Evolutionary conservation across 2,888 invertebrate species (phyloP).

Genomic region (Synanthedon vespiformis): DNA sequence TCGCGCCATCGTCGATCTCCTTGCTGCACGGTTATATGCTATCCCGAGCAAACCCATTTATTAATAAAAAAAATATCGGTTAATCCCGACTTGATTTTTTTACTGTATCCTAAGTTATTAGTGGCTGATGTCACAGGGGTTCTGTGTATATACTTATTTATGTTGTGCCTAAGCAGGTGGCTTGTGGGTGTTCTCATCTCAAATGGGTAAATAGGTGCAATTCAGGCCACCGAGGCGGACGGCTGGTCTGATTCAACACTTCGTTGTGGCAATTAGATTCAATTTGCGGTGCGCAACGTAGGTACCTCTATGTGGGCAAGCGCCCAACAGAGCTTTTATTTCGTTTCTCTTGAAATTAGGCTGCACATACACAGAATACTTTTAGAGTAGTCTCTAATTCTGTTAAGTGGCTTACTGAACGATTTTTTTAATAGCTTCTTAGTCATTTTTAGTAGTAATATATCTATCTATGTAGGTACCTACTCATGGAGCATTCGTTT

Average conservation of each 20-base stretch:
- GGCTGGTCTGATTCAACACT: conserved; percentile 62
- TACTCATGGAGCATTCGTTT: background rate
- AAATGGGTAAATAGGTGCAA: conserved; percentile 63
- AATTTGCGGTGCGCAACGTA: conserved; percentile 44
- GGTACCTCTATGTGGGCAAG: conserved; percentile 30
- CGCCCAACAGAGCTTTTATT: conserved; percentile 49
- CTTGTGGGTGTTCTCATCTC: conserved; percentile 52
- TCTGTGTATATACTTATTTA: conserved; percentile 7
- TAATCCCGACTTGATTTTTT: too few relatives aligned
- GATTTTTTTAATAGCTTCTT: background rate
- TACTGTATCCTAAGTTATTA: too few relatives aligned
- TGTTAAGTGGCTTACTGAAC: background rate
- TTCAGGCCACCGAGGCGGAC: conserved; percentile 42
- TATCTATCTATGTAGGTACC: background rate
- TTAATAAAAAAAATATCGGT: too few relatives aligned
- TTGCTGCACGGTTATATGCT: too few relatives aligned
- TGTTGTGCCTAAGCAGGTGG: conserved; percentile 52
- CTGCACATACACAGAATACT: conserved; percentile 16
- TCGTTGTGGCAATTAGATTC: conserved; percentile 67
- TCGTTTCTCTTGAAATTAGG: conserved; percentile 43
- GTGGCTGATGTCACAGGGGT: conserved; percentile 31
- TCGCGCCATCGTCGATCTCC: too few relatives aligned
- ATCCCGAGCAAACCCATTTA: too few relatives aligned
- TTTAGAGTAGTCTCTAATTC: conserved; percentile 9
- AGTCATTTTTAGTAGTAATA: background rate